Percentiles rank a stretch among this genome's conserved stretches.
Conservation (phyloP, 2,888 invertebrate species). For the Drosophila glabriapex region DNA sequence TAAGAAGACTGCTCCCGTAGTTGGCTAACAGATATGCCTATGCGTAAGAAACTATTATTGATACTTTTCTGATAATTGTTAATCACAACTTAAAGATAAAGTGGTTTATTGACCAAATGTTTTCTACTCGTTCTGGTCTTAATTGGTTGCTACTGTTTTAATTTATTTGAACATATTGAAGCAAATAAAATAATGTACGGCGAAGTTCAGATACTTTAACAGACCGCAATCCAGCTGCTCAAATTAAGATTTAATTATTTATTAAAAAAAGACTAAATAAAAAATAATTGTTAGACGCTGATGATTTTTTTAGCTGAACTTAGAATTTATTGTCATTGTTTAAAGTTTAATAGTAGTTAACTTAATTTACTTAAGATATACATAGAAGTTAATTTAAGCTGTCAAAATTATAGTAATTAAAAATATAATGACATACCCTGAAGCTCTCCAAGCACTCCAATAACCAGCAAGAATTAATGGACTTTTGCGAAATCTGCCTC, state of each 20-base stretch:
- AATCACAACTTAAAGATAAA: constrained; percentile 20
- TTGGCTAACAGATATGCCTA: constrained; percentile 33
- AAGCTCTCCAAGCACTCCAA: background rate
- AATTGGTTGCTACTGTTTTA: constrained; percentile 36
- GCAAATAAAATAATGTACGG: background rate
- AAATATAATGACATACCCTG: background rate
- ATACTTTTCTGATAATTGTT: constrained; percentile 23
- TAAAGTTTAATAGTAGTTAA: background rate
- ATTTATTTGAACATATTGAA: constrained; percentile 3
- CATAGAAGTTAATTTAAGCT: background rate
- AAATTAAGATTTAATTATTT: background rate
- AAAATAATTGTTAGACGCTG: background rate
- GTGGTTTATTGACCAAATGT: constrained; percentile 58
- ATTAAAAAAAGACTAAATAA: background rate
- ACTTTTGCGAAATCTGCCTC: background rate
- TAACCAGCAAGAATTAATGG: background rate
- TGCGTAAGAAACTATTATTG: constrained; percentile 5
- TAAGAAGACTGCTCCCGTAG: constrained; percentile 21
- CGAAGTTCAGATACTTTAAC: background rate
- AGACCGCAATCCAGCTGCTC: background rate
- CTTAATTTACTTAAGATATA: background rate
- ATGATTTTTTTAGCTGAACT: background rate
- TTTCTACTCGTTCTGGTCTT: constrained; percentile 13
- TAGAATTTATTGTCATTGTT: background rate
- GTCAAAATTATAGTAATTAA: background rate